A percentile compares a stretch with the other conserved stretches of the same genome.
Evolutionary conservation across 1,140 invertebrate genomes (phyloP).

Genomic region (Ephestia elutella): DNA sequence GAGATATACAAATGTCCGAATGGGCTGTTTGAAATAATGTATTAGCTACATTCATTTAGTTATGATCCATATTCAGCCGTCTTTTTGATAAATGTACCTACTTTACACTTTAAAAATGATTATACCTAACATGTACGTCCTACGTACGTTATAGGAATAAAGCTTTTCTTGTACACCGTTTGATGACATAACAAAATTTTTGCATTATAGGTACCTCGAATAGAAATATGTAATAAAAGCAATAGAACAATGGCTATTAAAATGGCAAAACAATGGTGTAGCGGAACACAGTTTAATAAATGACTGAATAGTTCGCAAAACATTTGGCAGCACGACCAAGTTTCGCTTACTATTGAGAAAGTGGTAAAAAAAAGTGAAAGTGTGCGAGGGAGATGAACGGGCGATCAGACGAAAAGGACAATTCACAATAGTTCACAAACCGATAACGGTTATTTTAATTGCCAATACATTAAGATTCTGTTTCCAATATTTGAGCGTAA

Average conservation of each 20-base stretch:
- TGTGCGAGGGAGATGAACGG: conserved; percentile 38
- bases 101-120: too few relatives aligned
- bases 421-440: conserved; percentile 29
- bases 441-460: conserved; percentile 21
- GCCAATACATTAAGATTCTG: not conserved
- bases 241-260: conserved; percentile 8
- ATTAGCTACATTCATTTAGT: too few relatives aligned
- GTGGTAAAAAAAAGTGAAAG: conserved; percentile 61
- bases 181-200: too few relatives aligned
- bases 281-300: conserved; percentile 18
- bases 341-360: conserved; percentile 57
- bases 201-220: not conserved
- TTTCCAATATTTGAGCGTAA: not conserved
- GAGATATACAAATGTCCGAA: too few relatives aligned
- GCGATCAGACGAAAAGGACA: conserved; percentile 28
- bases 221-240: not conserved
- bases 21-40: too few relatives aligned
- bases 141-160: too few relatives aligned
- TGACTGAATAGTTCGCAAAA: conserved; percentile 38
- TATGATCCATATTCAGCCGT: too few relatives aligned
- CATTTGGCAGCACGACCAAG: conserved; percentile 53
- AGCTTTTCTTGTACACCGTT: too few relatives aligned
- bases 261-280: conserved; percentile 7
- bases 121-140: too few relatives aligned
- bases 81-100: too few relatives aligned